phyloP scores from a whole-genome alignment of 2,888 invertebrate genomes.

The Limnephilus rhombicus region DNA sequence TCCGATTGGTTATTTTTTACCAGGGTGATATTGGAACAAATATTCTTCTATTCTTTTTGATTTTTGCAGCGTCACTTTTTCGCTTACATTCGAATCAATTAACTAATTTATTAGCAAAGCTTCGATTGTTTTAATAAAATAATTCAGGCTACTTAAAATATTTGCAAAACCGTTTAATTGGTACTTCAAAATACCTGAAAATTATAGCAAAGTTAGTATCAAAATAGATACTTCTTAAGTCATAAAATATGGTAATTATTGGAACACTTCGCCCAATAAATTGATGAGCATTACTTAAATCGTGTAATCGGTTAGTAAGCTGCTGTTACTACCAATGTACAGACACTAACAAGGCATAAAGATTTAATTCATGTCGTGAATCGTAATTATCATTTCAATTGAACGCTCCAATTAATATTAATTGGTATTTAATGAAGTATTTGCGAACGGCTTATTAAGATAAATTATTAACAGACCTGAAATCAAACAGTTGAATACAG shows the following conservation, averaged over 20 bases:
- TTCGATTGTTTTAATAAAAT: not conserved
- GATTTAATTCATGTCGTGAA: not conserved
- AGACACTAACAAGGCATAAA: not conserved
- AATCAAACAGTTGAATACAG: not conserved
- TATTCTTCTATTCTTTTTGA: too few species aligned
- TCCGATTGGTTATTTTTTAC: not conserved
- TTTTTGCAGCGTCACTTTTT: not conserved
- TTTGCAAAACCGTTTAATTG: not conserved
- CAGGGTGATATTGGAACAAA: too few species aligned
- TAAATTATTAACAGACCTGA: not conserved
- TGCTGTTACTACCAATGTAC: not conserved
- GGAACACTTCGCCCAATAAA: not conserved
- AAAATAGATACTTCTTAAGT: not conserved
- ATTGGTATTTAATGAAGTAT: not conserved
- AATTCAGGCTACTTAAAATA: not conserved
- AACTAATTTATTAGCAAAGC: not conserved
- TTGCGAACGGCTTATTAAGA: not conserved
- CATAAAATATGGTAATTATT: not conserved
- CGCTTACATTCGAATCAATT: not conserved
- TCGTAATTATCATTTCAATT: not conserved
- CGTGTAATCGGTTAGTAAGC: not conserved
- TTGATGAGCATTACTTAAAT: not conserved
- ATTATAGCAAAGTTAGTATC: not conserved
- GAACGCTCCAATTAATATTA: conserved; percentile 1
- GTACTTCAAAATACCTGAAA: not conserved